Base-by-base conservation (phyloP, 2,888 invertebrate species). In the Drosophila falleni region DNA sequence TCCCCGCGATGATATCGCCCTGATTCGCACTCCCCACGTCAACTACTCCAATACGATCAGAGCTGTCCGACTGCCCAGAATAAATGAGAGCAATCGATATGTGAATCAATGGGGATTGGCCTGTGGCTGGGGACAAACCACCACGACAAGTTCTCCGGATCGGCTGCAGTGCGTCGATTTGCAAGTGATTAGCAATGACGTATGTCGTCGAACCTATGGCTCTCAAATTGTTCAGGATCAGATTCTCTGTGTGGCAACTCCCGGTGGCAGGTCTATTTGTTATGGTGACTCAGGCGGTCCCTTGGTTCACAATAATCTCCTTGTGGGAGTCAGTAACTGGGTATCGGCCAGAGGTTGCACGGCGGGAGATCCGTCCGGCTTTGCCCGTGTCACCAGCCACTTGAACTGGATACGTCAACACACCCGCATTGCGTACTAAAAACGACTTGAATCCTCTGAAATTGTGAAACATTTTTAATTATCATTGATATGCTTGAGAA, bases 161-260 rank as follows among this genome's bases (percentile, higher is more conserved):
- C 11, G 56, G 37, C 16, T 88, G 56, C 64, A 75, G 11, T 80
- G 78, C 44, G 54, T 68, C 37, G 16, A 83, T 74, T 39, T 91
- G 88, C 29, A 67, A 61, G 47, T 80, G 61, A 29, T 89, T 88
- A 8, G 80, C 74, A 74, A 90, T 89, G 53, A 83, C 81, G 42
- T 92, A 90, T 87, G 89, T 80, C 91, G 91, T 2, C 91, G 91
- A 59, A 87, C 87, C 31, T 92, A 91, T 51, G 89, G 89, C 33
- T 82, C 91, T 4, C 44, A 66, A 10, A 39, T 50, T 2, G 35
- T 63, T 1, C 42, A 58, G 42, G 31, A 59, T 23, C 49, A 65
- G 19, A 59, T 67, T 0, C 33, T 83, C 0, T 84, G 85, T 53
- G 67, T 71, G 1, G 51, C 26, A 13, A 69, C 72, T 1, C 15